Evolutionary conservation across 1,140 invertebrate genomes (phyloP).

Genomic region (Neuroterus valhalla): DNA sequence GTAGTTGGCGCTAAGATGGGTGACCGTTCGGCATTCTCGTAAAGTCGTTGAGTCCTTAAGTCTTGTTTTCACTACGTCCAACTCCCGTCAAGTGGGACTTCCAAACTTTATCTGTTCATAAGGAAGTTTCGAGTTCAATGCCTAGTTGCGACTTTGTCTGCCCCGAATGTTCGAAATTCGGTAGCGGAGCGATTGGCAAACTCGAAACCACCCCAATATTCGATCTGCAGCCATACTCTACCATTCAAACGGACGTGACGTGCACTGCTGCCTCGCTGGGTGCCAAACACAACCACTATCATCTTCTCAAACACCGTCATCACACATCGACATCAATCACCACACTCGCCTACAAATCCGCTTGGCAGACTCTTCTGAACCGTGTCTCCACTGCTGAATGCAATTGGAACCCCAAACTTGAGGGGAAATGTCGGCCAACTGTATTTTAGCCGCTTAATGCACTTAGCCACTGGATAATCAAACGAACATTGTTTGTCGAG

Average conservation of each 20-base stretch:
- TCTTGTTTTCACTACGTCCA: too few relatives aligned
- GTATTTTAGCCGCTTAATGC: constrained; percentile 46
- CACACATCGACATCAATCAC: constrained; percentile 6
- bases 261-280: neutral
- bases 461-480: constrained; percentile 51
- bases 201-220: constrained; percentile 25
- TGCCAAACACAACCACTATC: constrained; percentile 17
- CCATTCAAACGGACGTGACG: constrained; percentile 5
- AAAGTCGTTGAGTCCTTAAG: too few relatives aligned
- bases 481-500: constrained; percentile 50
- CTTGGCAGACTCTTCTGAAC: neutral
- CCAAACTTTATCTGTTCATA: constrained; percentile 1
- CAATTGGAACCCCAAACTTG: constrained; percentile 21
- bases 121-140: constrained; percentile 4
- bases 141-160: constrained; percentile 5
- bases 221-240: neutral
- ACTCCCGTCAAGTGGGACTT: too few relatives aligned
- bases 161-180: neutral
- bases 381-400: neutral
- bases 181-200: neutral
- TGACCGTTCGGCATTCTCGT: too few relatives aligned
- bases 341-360: neutral
- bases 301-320: constrained; percentile 10
- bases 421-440: constrained; percentile 2
- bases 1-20: too few relatives aligned